phyloP scores from a whole-genome alignment of 2,797 vertebrate species.

The Brachymystax lenok region DNA sequence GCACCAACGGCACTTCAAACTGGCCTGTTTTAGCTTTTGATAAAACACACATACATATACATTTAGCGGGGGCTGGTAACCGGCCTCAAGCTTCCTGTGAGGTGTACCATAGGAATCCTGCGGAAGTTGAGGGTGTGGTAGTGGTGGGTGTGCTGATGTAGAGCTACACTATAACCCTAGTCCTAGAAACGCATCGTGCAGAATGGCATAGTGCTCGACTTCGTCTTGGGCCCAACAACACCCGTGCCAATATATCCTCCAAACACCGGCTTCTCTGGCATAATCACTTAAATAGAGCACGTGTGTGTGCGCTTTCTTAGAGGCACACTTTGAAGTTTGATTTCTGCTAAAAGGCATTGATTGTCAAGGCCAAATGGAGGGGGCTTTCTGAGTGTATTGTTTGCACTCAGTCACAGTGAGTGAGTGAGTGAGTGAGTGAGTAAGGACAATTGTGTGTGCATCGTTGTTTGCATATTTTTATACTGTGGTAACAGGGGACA shows the following conservation, averaged over 20 bases:
- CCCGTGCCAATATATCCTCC: too few species aligned
- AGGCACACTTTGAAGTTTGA: background rate
- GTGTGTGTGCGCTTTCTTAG: background rate
- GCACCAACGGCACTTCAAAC: too few species aligned
- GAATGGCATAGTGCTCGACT: background rate
- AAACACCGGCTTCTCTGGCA: too few species aligned
- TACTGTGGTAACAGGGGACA: too few species aligned
- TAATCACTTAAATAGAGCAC: background rate
- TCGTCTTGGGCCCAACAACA: too few species aligned
- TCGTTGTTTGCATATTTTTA: too few species aligned
- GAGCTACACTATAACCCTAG: background rate
- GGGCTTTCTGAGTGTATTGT: background rate
- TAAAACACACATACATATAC: too few species aligned
- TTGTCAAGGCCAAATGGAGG: background rate
- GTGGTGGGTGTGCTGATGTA: slow-evolving; percentile 51
- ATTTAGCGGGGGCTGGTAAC: background rate
- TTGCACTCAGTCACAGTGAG: background rate
- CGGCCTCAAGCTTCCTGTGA: slow-evolving; percentile 45
- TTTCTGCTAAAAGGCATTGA: background rate
- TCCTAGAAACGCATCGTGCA: background rate
- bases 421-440: too few species aligned
- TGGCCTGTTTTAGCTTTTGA: too few species aligned
- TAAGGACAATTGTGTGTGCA: too few species aligned
- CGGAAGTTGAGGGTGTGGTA: slow-evolving; percentile 57
- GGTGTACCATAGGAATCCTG: slow-evolving; percentile 63